These are phyloP conservation scores for Zaprionus davidi DNA, from an alignment of 1,140 invertebrate genomes.

Conservation along the genomic window DNA sequence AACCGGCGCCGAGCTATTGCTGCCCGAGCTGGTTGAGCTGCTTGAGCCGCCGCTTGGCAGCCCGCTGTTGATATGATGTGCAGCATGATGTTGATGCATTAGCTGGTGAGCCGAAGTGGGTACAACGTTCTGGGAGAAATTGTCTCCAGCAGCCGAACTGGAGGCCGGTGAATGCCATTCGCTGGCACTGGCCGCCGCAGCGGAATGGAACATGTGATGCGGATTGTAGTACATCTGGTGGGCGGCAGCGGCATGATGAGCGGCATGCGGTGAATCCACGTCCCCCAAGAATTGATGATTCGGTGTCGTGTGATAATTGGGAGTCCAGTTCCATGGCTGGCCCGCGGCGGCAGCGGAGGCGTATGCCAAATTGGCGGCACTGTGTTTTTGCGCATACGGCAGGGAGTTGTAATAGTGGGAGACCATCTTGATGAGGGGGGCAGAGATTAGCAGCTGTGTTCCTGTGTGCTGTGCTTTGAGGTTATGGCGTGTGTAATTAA, in stretches of 20 bases:
- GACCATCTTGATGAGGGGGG: conserved; percentile 66
- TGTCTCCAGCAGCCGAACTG: conserved; percentile 67
- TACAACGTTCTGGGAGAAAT: conserved; percentile 75
- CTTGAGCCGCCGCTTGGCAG: conserved; percentile 72
- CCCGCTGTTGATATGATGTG: conserved; percentile 73
- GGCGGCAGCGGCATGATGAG: conserved; percentile 68
- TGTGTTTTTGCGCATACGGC: conserved; percentile 80
- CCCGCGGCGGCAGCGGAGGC: conserved; percentile 62
- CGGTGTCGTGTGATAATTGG: conserved; percentile 83
- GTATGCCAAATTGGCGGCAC: conserved; percentile 77
- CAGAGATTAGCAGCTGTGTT: conserved; percentile 6
- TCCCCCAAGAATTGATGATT: conserved; percentile 85
- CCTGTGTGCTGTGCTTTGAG: conserved; percentile 30
- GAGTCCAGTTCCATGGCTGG: conserved; percentile 79
- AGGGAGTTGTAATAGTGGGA: conserved; percentile 80
- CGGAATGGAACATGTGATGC: conserved; percentile 81
- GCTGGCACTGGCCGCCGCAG: conserved; percentile 61
- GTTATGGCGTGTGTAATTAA: conserved; percentile 36
- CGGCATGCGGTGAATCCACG: conserved; percentile 84
- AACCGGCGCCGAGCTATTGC: conserved; percentile 74
- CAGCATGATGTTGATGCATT: conserved; percentile 77
- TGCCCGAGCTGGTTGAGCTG: conserved; percentile 76
- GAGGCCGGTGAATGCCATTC: conserved; percentile 82
- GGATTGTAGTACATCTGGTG: conserved; percentile 85
- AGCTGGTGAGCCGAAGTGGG: conserved; percentile 84